Base-by-base conservation (phyloP, 2,113 vertebrate genomes). In the Pteropus alecto region DNA sequence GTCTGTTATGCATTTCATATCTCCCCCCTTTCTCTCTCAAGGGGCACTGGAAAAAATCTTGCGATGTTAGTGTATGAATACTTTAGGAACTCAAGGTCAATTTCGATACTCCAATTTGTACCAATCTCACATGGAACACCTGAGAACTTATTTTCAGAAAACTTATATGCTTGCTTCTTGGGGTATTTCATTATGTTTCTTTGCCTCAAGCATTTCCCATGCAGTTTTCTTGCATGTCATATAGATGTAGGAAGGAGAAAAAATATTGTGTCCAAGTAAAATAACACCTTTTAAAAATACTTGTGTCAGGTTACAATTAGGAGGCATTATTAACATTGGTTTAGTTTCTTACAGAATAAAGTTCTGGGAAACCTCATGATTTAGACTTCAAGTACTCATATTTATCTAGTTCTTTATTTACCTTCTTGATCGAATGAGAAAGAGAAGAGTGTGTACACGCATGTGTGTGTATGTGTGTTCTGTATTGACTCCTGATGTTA, bases 201-300 rank as follows among this genome's bases (percentile, higher is more conserved):
- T 93, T 46, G 38, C 33, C 18, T 77, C 16, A 60, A 35, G n/a
- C 58, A 71, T 87, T 92, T 93, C 46, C 51, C 12, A 92, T 15
- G 35, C 21, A 65, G 68, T 70, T 90, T 38, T 76, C 38, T 60
- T 87, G 13, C 19, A 46, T 95, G 68, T 33, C 41, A 12, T 76
- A 3, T 87, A 71, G 77, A 41, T 93, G 3, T 74, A 82, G 82
- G 54, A 58, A 96, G 22, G 48, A 78, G 63, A 68, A 91, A 82
- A 71, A 5, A 43, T 26, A 67, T 58, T 22, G 30, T 43, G 38
- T 21, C 70, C 67, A 68, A 76, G 26, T 82, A 46, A 96, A 96
- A 83, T 18, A 82, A 41, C n/a, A 92, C 58, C n/a, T 60, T 91
- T 96, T 87, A 67, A 90, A 91, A 89, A 93, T 21, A 94, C 48